These are phyloP conservation scores for Epinephelus cyanopodus DNA, from an alignment of 2,113 vertebrate genomes.

Conservation along the genomic window DNA sequence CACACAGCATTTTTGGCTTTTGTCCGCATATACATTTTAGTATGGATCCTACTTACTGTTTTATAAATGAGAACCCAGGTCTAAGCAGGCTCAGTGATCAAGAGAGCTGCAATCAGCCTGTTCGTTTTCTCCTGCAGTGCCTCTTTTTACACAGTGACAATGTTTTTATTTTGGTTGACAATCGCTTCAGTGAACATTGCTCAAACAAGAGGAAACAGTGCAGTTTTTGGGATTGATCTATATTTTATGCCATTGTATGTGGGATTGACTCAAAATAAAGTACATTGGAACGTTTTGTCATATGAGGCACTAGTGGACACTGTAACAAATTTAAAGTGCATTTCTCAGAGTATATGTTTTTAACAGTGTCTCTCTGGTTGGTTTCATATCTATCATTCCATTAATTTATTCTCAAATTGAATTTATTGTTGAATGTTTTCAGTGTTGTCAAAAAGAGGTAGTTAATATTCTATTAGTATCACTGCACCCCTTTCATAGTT, in stretches of 20 bases:
- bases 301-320: neutral
- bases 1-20: too few species aligned
- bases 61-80: too few species aligned
- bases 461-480: neutral
- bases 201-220: too few species aligned
- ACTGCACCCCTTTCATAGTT: neutral
- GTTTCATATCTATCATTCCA: neutral
- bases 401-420: neutral
- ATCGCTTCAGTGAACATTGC: neutral
- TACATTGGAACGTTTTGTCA: neutral
- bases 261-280: neutral
- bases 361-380: neutral
- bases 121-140: too few species aligned
- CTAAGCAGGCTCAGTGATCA: too few species aligned
- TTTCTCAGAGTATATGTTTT: neutral
- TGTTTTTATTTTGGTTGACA: too few species aligned
- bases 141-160: too few species aligned
- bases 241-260: neutral
- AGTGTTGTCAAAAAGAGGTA: neutral
- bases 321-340: neutral
- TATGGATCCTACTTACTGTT: too few species aligned
- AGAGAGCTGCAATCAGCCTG: too few species aligned
- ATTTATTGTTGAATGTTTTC: constrained; percentile 9
- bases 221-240: neutral
- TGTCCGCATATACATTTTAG: too few species aligned